A percentile compares a stretch with the other conserved stretches of the same genome.
These are phyloP conservation scores for Choloepus didactylus DNA, from an alignment of 2,797 vertebrate genomes.

Conservation along the genomic window DNA sequence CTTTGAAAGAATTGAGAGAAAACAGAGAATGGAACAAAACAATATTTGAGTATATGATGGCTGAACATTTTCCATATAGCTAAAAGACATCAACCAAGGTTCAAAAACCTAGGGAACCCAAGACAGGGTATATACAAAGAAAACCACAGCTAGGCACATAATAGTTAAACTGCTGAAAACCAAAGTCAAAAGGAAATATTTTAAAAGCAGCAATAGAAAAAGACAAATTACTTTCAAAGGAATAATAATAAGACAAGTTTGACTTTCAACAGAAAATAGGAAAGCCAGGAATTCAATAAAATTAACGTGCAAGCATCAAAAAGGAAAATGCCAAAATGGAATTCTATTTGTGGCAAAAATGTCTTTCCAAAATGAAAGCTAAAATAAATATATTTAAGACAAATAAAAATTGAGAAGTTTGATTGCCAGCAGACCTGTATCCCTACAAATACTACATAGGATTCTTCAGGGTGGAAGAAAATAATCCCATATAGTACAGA, in stretches of 20 bases:
- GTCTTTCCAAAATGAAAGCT: background rate
- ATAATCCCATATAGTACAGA: background rate
- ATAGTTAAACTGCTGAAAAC: background rate
- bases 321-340: background rate
- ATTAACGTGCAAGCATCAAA: background rate
- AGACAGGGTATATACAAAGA: background rate
- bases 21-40: background rate
- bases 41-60: background rate
- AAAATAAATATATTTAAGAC: background rate
- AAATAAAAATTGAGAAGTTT: background rate
- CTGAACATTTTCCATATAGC: background rate
- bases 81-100: background rate
- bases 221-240: background rate
- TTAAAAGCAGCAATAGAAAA: background rate
- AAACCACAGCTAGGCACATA: background rate
- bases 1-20: background rate
- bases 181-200: background rate
- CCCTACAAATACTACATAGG: background rate
- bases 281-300: background rate
- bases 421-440: background rate
- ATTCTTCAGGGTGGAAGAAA: background rate
- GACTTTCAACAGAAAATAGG: background rate
- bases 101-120: background rate
- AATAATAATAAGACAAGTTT: background rate
- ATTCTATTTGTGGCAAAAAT: background rate